Evolutionary conservation across 2,888 invertebrate species (phyloP), one percentile per base, ranked within the genome.

Genomic region (Lacanobia oleracea): DNA sequence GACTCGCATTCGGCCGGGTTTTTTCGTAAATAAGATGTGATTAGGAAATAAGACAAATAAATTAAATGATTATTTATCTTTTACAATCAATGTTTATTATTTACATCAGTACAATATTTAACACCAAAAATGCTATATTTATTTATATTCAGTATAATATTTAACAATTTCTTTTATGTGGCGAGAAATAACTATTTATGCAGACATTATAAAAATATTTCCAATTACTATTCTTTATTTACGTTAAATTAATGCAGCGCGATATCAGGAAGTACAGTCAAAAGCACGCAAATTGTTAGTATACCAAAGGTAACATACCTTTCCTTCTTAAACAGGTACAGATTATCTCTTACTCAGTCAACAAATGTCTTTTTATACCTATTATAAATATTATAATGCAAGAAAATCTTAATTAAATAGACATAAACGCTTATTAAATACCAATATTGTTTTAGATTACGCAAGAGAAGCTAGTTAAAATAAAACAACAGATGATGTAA

Each of bases 81-180:
- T 61, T 71, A 61, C 51, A 65, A 77, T 62, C 45, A 65, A 56
- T 64, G 7, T 72, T 76, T 64, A 57, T 72, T 74, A 72, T 72
- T 68, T 76, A 75, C 63, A 74, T 71, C 66, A 73, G 71, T 79
- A 75, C 64, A 76, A 61, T 23, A 37, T 59, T 57, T 59, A 59
- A 72, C 61, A 80, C 72, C 50, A 57, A 65, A 54, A 12, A 72
- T 56, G 53, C 21, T 23, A 51, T 18, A 60, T 18, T 10, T 43
- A 33, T 33, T 18, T 70, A 51, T 56, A 45, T 67, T 33, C 27
- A 57, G 7, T 33, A 33, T 3, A n/a, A 33, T 6, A n/a, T 48
- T 54, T 51, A 45, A 43, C 14, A 43, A 50, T 43, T 27, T 50
- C 1, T 60, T 23, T 21, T 16, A 40, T n/a, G n/a, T 48, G 2